A percentile compares a stretch with the other conserved stretches of the same genome.
Evolutionary conservation across 53 echinoderm and acorn worm genomes (phyloP).

Genomic region (Luidia sarsii): DNA sequence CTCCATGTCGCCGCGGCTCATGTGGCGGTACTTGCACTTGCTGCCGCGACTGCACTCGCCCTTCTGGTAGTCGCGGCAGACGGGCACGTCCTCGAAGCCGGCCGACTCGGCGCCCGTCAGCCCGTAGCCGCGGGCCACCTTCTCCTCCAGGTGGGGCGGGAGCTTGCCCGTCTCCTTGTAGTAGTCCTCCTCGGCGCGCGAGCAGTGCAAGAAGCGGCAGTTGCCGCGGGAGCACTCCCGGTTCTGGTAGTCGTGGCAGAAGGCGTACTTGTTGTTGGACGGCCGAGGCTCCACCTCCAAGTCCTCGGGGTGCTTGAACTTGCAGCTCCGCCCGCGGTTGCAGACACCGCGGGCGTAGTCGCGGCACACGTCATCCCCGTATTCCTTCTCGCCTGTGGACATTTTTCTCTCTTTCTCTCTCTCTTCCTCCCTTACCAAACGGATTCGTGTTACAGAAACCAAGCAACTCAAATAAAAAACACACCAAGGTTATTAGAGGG

Average conservation of each 20-base stretch:
- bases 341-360: constrained; percentile 95
- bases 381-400: constrained; percentile 36
- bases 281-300: constrained; percentile 22
- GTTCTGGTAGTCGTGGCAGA: constrained; percentile 95
- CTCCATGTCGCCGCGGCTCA: constrained; percentile 89
- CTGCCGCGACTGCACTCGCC: constrained; percentile 80
- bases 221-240: constrained; percentile 75
- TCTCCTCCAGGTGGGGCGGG: constrained; percentile 72
- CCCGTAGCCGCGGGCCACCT: constrained; percentile 34
- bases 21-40: constrained; percentile 88
- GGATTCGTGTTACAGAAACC: no score
- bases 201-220: constrained; percentile 94
- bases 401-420: no score
- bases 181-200: constrained; percentile 82
- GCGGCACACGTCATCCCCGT: constrained; percentile 69
- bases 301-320: constrained; percentile 82
- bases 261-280: constrained; percentile 56
- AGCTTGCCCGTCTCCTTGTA: constrained; percentile 91
- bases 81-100: constrained; percentile 67
- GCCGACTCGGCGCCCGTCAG: constrained; percentile 12
- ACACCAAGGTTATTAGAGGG: background rate
- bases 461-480: background rate
- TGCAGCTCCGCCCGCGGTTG: constrained; percentile 90
- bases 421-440: no score
- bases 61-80: constrained; percentile 88